Percentiles rank a stretch among this genome's conserved stretches.
Evolutionary conservation across 2,797 vertebrate species (phyloP).

Genomic region (Alfaro cultratus): DNA sequence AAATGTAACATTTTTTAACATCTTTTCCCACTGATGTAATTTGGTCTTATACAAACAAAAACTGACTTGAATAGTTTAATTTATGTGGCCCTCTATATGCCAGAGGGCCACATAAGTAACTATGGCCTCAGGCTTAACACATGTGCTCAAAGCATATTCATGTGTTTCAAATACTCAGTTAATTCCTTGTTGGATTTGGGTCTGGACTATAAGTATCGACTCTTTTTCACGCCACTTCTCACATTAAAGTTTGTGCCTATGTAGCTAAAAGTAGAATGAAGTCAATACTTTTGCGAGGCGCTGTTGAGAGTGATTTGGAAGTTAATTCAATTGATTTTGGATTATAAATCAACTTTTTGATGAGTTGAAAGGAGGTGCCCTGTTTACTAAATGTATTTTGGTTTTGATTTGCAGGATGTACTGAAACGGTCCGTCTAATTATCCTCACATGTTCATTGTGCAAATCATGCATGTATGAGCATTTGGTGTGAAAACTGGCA

Average conservation of each 20-base stretch:
- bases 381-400: neutral
- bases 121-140: too few relatives aligned
- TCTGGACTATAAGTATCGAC: neutral
- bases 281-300: neutral
- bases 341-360: neutral
- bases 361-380: neutral
- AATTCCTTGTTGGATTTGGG: neutral
- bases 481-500: slow-evolving; percentile 17
- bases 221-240: neutral
- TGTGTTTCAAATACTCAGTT: neutral
- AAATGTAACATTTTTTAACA: too few relatives aligned
- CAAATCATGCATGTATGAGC: slow-evolving; percentile 1
- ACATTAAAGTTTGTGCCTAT: neutral
- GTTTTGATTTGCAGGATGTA: neutral
- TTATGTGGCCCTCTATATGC: too few relatives aligned
- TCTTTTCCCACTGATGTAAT: too few relatives aligned
- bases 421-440: neutral
- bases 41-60: too few relatives aligned
- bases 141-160: neutral
- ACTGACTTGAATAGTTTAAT: too few relatives aligned
- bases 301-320: neutral
- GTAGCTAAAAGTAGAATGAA: neutral
- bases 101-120: too few relatives aligned
- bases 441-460: neutral
- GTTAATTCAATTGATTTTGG: neutral